Conservation (phyloP, 1,140 invertebrate species). For the Zaprionus vittiger region DNA sequence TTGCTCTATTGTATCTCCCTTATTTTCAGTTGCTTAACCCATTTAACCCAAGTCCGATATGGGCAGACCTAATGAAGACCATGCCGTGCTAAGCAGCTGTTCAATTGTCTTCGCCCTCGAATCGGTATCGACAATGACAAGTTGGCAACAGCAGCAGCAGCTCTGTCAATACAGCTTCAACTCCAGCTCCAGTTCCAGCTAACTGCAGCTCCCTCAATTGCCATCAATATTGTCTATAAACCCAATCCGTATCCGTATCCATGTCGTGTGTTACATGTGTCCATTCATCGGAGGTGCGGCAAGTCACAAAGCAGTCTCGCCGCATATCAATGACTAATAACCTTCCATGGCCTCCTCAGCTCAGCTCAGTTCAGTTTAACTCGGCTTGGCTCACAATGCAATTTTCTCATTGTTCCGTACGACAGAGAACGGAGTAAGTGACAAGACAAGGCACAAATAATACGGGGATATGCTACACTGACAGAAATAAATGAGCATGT, state of each 20-base stretch:
- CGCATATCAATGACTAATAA: constrained; percentile 77
- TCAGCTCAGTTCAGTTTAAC: not conserved
- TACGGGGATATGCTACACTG: not conserved
- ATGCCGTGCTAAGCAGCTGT: constrained; percentile 2
- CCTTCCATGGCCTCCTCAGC: constrained; percentile 39
- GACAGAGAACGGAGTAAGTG: not conserved
- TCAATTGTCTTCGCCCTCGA: constrained; percentile 6
- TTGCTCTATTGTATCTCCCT: constrained; percentile 4
- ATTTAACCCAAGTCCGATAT: constrained; percentile 15
- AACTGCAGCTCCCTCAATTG: not conserved
- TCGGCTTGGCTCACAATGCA: constrained; percentile 39
- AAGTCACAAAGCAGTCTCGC: constrained; percentile 41
- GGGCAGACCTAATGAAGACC: constrained; percentile 44
- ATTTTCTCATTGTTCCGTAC: constrained; percentile 64
- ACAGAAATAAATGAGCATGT: not conserved
- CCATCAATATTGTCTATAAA: not conserved
- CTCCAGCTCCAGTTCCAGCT: not conserved
- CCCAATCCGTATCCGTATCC: constrained; percentile 3
- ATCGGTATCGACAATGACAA: constrained; percentile 1
- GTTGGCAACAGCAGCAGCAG: constrained; percentile 9
- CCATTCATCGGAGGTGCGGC: constrained; percentile 58
- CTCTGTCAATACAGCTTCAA: constrained; percentile 20
- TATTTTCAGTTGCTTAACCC: constrained; percentile 5
- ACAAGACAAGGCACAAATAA: not conserved
- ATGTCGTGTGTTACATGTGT: constrained; percentile 8